Conservation (phyloP, 2,888 invertebrate species). For the Tinea semifulvella region DNA sequence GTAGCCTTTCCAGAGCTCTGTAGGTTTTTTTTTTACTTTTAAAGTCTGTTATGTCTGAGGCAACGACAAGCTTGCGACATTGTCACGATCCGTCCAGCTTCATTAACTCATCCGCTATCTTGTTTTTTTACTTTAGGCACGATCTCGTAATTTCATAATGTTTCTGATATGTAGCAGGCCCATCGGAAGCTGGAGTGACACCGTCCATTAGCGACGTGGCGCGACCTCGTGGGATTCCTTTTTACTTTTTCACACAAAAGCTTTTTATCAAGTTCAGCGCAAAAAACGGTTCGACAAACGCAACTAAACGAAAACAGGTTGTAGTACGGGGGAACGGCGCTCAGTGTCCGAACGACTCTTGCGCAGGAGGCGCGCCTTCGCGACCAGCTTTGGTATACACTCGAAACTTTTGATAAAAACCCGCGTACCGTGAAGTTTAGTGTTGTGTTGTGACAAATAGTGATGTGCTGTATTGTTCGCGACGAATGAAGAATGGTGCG, state of each 20-base stretch:
- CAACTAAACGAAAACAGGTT: slow-evolving; percentile 24
- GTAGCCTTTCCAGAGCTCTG: no score
- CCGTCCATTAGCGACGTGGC: slow-evolving; percentile 1
- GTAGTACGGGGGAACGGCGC: slow-evolving; percentile 18
- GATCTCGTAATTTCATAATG: no score
- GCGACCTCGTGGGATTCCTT: slow-evolving; percentile 3
- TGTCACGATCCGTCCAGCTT: no score
- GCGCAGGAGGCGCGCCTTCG: slow-evolving; percentile 35
- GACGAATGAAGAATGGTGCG: slow-evolving; percentile 38
- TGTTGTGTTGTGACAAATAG: not conserved
- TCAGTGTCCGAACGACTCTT: no score
- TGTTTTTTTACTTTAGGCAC: no score
- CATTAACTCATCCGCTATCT: no score
- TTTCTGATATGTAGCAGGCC: no score
- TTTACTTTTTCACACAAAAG: not conserved
- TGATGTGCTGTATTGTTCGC: not conserved
- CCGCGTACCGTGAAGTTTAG: not conserved
- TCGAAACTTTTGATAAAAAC: not conserved
- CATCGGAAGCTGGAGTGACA: no score
- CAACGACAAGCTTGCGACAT: no score
- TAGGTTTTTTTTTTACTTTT: no score
- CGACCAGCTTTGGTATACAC: slow-evolving; percentile 26
- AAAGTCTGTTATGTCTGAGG: no score
- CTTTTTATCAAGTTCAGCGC: slow-evolving; percentile 11
- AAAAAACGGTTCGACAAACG: slow-evolving; percentile 20